Evolutionary conservation across 2,797 vertebrate species (phyloP).

Genomic region (Tokudaia muenninki): DNA sequence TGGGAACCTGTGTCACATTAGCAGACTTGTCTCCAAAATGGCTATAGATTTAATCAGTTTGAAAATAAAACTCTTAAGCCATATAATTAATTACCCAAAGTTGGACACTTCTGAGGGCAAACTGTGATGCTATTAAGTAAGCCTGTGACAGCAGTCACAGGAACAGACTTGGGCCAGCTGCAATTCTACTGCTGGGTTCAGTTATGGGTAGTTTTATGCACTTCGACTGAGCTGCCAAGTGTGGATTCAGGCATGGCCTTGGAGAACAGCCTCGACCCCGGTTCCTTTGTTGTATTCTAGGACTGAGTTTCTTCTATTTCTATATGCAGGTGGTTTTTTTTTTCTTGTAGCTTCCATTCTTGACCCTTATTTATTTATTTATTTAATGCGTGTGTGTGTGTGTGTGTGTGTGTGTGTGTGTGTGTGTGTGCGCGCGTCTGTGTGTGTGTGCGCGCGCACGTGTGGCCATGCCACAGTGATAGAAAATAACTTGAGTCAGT

Average conservation of each 20-base stretch:
- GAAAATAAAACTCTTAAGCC: neutral
- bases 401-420: too few species aligned
- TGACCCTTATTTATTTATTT: constrained; percentile 8
- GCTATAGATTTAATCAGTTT: constrained; percentile 15
- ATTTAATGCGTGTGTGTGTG: neutral
- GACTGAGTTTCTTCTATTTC: constrained; percentile 53
- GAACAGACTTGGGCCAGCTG: neutral
- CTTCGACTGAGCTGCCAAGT: neutral
- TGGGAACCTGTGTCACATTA: neutral
- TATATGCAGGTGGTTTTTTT: neutral
- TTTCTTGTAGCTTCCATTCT: neutral
- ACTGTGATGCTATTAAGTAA: neutral
- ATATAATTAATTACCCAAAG: neutral
- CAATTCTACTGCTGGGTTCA: neutral
- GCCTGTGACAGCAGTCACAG: neutral
- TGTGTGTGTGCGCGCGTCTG: fast-evolving
- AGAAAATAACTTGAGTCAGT: neutral
- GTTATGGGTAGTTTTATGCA: neutral
- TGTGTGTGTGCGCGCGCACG: fast-evolving
- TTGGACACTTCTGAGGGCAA: neutral
- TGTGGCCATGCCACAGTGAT: neutral
- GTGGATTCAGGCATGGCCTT: neutral
- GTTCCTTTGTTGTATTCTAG: neutral
- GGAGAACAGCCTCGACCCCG: neutral
- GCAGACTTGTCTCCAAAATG: constrained; percentile 32